Base-by-base conservation (phyloP, 1,140 invertebrate species). In the Amyelois transitella region DNA sequence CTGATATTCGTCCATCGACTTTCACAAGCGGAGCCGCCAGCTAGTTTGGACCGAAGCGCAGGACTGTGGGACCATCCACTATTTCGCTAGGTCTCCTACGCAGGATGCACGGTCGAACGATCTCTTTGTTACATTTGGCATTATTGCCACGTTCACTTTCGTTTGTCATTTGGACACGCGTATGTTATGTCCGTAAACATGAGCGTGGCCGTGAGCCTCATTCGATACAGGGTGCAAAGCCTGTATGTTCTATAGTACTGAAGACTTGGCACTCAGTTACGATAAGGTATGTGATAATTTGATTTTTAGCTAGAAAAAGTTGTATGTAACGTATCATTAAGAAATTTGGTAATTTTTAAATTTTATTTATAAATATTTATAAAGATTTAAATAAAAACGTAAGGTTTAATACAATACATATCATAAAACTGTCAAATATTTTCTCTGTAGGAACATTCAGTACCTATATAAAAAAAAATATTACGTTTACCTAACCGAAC, bases 41-140 rank as follows among this genome's bases (percentile, higher is more conserved):
- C 1, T 38, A 14, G 12, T 38, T 14, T 38, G 17, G 32, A 38
- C 32, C 32, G n/a, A 2, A 38, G 32, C 32, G 32, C 32, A 49
- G 54, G 32, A 59, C 58, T 53, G 55, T 14, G 49, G 19, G 18
- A 14, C 10, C 21, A 18, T 10, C n/a, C 14, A 22, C 10, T 43
- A 38, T 14, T 43, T 54, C 49, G 20, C 51, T 47, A 52, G 55
- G 53, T 66, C 52, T 66, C 63, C 56, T 57, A 14, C 32, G 66
- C 70, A 72, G 83, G 83, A 86, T 69, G 24, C 57, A 84, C 74
- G 83, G 64, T 84, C 60, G 60, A 75, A 66, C 75, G 81, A 75
- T 62, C 68, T 21, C 74, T 77, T 84, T 86, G 74, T 80, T 43
- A 59, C 60, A 53, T 70, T 51, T 47, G 51, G 57, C 57, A 69